Base-by-base conservation (phyloP, 2,797 vertebrate genomes). In the Poeciliopsis paucimaculata region DNA sequence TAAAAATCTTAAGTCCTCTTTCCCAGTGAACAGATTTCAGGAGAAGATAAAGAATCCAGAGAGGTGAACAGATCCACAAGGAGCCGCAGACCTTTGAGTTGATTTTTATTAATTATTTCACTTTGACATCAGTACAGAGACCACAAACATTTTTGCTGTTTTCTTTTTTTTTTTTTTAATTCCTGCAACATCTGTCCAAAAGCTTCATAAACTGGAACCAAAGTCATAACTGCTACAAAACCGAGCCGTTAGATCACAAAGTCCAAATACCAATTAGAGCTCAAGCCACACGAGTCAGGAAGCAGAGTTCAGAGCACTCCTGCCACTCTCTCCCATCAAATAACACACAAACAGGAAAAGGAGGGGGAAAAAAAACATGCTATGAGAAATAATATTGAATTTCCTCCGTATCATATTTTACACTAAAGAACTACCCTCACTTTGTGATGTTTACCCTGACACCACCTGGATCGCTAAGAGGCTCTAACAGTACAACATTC, bases 41-140 rank as follows among this genome's bases (percentile, higher is more conserved):
- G 20, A 51, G 51, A 23, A 51, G 51, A 23, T 3, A 26, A 3
- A 53, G 23, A 53, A 26, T 26, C 23, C 8, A 53, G 9, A 75
- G 12, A 77, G 16, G 36, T 47, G 8, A 87, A 87, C 0, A 87
- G 12, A 87, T 7, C 3, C 60, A 82, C 45, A 18, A 43, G 36
- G 12, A 85, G 71, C 60, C 70, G 34, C 13, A 3, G 53, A 92
- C 83, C 91, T 93, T 94, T 93, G 78, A 93, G 80, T 83, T 84
- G 86, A 92, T 95, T 96, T 96, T 96, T 96, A 96, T 96, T 96
- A 87, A 95, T 71, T 28, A 46, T 94, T 95, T 94, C 92, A 95
- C 94, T 94, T 94, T 90, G 91, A 96, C 95, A 95, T 95, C 93
- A 95, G 93, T 93, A 96, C 94, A 95, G 93, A 94, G 88, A 95